Conservation (phyloP, 2,888 invertebrate genomes). For the Augochlorella aurata region DNA sequence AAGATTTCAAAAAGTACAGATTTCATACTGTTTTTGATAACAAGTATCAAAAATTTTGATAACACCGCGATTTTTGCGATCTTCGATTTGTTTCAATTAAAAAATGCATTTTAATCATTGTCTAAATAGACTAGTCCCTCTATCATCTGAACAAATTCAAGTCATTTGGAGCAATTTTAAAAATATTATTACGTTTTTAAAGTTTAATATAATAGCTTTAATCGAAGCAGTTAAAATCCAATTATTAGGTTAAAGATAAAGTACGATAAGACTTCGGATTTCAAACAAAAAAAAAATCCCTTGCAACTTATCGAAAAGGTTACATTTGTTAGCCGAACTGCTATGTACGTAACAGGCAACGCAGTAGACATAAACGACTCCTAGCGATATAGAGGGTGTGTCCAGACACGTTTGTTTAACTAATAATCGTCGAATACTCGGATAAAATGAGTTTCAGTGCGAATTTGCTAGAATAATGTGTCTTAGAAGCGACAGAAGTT, state of each 20-base stretch:
- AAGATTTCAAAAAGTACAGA: too few relatives aligned
- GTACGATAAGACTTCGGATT: not conserved
- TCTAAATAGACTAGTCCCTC: too few relatives aligned
- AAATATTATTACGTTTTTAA: too few relatives aligned
- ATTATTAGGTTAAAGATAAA: not conserved
- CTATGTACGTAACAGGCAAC: constrained; percentile 26
- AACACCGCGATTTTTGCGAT: too few relatives aligned
- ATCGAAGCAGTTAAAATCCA: not conserved
- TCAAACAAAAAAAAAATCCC: not conserved
- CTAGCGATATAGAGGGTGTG: constrained; percentile 6
- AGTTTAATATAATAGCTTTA: not conserved
- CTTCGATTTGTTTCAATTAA: too few relatives aligned
- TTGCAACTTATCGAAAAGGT: not conserved
- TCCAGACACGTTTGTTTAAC: not conserved
- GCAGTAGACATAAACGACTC: not conserved
- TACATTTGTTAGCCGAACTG: not conserved
- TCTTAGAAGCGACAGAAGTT: not conserved
- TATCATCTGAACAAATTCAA: too few relatives aligned
- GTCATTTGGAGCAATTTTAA: too few relatives aligned
- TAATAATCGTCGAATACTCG: not conserved
- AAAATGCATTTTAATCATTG: too few relatives aligned
- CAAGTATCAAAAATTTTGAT: too few relatives aligned
- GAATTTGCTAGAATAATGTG: not conserved
- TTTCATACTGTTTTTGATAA: too few relatives aligned
- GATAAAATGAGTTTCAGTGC: not conserved